A percentile compares a stretch with the other conserved stretches of the same genome.
Evolutionary conservation across 1,140 invertebrate genomes (phyloP).

Genomic region (Zaprionus vittiger): DNA sequence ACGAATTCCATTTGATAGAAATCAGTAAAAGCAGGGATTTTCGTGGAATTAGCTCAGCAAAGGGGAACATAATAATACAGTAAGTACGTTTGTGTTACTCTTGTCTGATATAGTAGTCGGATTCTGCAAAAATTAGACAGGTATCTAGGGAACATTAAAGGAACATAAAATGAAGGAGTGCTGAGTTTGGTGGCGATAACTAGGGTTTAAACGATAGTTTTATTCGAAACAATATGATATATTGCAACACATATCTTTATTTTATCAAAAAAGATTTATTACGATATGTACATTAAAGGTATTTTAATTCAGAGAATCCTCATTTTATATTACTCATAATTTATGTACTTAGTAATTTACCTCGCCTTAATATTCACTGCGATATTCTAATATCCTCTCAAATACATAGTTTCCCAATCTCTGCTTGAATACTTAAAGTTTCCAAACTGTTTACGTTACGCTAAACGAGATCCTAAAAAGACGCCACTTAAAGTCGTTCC

Average conservation of each 20-base stretch:
- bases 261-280: no score
- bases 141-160: neutral
- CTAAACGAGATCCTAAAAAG: conserved; percentile 13
- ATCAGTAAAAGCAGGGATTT: neutral
- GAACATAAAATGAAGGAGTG: neutral
- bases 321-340: no score
- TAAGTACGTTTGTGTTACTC: neutral
- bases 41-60: neutral
- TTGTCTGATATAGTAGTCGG: neutral
- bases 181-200: neutral
- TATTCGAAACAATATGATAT: neutral
- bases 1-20: conserved; percentile 2
- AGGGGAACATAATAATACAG: neutral
- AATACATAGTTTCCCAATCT: neutral
- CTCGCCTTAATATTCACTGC: no score
- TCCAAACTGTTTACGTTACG: neutral
- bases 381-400: neutral
- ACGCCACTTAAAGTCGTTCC: conserved; percentile 15
- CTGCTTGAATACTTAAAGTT: neutral
- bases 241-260: neutral
- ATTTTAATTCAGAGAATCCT: no score
- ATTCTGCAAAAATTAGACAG: neutral
- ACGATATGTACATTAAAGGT: no score
- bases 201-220: neutral
- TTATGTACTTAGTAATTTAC: no score